Evolutionary conservation across 2,113 vertebrate species (phyloP).

Genomic region (Platysternon megacephalum): DNA sequence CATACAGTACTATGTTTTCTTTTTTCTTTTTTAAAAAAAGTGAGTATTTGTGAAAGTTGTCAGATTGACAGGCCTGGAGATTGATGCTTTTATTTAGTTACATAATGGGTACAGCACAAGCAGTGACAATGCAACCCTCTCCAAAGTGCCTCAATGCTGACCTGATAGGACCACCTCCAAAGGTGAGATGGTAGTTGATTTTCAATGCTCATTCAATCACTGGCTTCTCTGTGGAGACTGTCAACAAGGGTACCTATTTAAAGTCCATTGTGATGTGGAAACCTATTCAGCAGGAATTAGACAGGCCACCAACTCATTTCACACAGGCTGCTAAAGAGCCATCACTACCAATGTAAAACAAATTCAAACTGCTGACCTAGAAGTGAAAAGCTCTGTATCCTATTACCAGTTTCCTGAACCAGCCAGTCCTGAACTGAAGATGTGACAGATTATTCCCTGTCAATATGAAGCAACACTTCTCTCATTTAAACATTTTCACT

Average conservation of each 20-base stretch:
- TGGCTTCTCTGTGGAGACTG: not conserved
- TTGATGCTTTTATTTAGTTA: slow-evolving; percentile 22
- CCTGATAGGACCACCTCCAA: slow-evolving; percentile 6
- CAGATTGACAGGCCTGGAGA: not conserved
- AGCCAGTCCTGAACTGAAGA: not conserved
- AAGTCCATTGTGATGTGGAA: not conserved
- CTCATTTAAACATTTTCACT: not conserved
- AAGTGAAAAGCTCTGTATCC: not conserved
- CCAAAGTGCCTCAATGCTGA: not conserved
- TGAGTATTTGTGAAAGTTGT: not conserved
- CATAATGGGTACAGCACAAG: not conserved
- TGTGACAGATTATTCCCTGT: not conserved
- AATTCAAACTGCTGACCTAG: not conserved
- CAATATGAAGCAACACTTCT: not conserved
- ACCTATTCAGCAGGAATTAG: slow-evolving; percentile 3
- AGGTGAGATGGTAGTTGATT: not conserved
- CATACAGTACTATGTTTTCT: not conserved
- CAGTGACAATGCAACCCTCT: not conserved
- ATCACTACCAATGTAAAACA: not conserved
- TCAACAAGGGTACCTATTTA: not conserved
- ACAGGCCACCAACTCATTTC: not conserved
- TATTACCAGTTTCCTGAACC: not conserved
- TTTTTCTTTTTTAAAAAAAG: not conserved
- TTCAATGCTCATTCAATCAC: not conserved
- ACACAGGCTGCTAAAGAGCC: not conserved